Evolutionary conservation across 2,113 vertebrate species (phyloP), one percentile per base, ranked within the genome.

Genomic region (Cromileptes altivelis): DNA sequence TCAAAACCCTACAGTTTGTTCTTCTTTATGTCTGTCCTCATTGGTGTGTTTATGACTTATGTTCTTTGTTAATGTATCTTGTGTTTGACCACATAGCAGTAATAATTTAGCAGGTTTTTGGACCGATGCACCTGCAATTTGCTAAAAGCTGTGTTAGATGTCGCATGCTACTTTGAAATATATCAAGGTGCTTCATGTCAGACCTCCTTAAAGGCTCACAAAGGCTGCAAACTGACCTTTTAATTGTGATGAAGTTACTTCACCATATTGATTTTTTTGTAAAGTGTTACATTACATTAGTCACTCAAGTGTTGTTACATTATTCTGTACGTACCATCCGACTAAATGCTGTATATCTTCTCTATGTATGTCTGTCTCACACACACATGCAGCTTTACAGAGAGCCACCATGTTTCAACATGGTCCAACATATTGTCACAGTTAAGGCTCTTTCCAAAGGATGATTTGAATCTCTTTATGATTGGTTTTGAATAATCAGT

Each of bases 401-500:
- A 79, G 12, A 76, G 27, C 47, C 14, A 49, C 67, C 58, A 25
- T 61, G 68, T 88, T 83, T 87, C 83, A 87, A 85, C 30, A 63
- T 23, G 40, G 60, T 27, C 62, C 82, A 52, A 68, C 71, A 49
- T 85, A 78, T 70, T 84, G 30, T 73, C 50, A 67, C 70, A 75
- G 80, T 85, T 86, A 85, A 81, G 49, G 62, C 53, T 88, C 64
- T 85, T 76, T 81, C 56, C 33, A 75, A 82, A 69, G 45, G 52
- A 87, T 45, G 62, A 85, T 80, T 81, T 42, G 15, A 86, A 89
- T 87, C 78, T 82, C 73, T 60, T 62, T 81, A 78, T 77, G 76
- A 88, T 85, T 80, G 57, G 75, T 89, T 81, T 55, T 75, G 62
- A 68, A 49, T 70, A 12, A 78, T 40, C 53, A 70, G 72, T 37